Base-by-base conservation (phyloP, 2,113 vertebrate species). In the Gallinago media region DNA sequence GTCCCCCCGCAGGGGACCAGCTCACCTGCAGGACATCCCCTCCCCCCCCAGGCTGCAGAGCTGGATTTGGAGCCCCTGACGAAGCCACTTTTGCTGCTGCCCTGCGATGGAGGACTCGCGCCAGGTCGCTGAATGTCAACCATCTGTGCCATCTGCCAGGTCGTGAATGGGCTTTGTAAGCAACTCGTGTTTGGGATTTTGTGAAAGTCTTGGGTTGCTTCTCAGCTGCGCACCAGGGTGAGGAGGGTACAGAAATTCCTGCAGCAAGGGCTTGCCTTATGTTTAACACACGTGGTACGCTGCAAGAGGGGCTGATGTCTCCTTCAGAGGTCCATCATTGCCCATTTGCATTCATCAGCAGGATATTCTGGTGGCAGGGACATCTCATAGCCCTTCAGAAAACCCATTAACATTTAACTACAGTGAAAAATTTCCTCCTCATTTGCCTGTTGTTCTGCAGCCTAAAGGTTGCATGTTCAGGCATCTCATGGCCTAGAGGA, bases 191-290 rank as follows among this genome's bases (percentile, higher is more conserved):
- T 52, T 15, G 17, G 79, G 74, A 72, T 72, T 42, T 15, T 42
- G 27, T 23, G 75, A 15, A 59, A 8, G 75, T 3, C 50, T 32
- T 5, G 71, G 6, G 34, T 9, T 77, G 42, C 21, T 56, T n/a
- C 3, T 0, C 0, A 4, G 36, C 20, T 15, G 8, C 1, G 8
- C 40, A 31, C 52, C 22, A 3, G 3, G 52, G 44, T 0, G 12
- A 18, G 12, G 14, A 29, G 25, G 19, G 38, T 61, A 59, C 49
- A 11, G 58, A 12, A 21, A 1, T 76, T 50, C 25, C 76, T 34
- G 1, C 46, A 16, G 72, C 13, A 12, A 12, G 63, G 18, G 46
- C 40, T 81, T 20, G 10, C 27, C 1, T 27, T 61, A 8, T 20
- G 46, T 27, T 0, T 4, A 32, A 21, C 38, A 32, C 9, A 9